Evolutionary conservation across 2,888 invertebrate species (phyloP).

Genomic region (Mimachlamys varia): DNA sequence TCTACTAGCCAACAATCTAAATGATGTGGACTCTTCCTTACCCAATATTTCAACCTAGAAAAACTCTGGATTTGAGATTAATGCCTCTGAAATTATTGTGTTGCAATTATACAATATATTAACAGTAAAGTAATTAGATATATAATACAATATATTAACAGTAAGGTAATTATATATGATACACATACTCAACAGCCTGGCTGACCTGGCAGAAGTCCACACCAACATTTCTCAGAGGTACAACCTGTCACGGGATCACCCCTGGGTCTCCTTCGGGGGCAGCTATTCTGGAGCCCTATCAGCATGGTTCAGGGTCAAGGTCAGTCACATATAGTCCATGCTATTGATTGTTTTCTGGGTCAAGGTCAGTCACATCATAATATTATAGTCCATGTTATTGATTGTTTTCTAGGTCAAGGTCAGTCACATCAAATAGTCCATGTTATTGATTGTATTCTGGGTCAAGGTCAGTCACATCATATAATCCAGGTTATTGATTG

Average conservation of each 20-base stretch:
- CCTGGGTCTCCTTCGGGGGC: constrained; percentile 72
- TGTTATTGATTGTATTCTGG: neutral
- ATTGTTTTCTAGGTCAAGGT: neutral
- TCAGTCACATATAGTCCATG: constrained; percentile 35
- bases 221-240: constrained; percentile 55
- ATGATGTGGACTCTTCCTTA: too few relatives aligned
- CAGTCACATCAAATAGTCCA: too few relatives aligned
- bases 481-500: neutral
- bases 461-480: too few relatives aligned
- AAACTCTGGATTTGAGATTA: too few relatives aligned
- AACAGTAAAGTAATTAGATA: too few relatives aligned
- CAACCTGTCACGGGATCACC: constrained; percentile 55
- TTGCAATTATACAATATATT: neutral
- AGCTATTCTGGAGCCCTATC: constrained; percentile 71
- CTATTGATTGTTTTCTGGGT: neutral
- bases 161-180: too few relatives aligned
- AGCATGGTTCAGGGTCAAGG: constrained; percentile 73
- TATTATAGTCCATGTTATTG: neutral
- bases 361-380: neutral
- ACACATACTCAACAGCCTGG: constrained; percentile 53
- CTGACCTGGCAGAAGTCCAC: constrained; percentile 68
- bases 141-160: too few relatives aligned
- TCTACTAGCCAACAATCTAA: too few relatives aligned
- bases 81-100: neutral
- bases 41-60: too few relatives aligned